Evolutionary conservation across 2,797 vertebrate species (phyloP), one percentile per base, ranked within the genome.

Genomic region (Peromyscus aztecus): DNA sequence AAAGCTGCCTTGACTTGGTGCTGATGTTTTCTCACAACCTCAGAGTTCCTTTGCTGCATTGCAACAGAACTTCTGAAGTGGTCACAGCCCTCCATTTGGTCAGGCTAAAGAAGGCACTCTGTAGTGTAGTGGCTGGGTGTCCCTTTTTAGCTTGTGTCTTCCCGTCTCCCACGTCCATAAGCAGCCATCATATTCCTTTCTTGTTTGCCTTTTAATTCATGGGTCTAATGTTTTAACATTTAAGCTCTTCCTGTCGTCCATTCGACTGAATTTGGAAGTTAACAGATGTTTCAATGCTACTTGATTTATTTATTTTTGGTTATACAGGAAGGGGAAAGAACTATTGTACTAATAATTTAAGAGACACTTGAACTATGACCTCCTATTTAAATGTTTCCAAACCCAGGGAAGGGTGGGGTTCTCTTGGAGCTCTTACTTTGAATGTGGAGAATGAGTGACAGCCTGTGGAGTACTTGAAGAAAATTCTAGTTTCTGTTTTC

Each of bases 221-320:
- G 71, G 78, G 24, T 76, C 24, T 19, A n/a, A 34, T 59, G 52
- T 90, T 94, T 96, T 96, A 87, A 92, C 89, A 92, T 93, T 85
- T 81, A 92, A 86, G 86, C 13, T 90, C 43, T 82, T 65, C 37
- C 37, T 77, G 5, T 89, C 85, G 59, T n/a, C 49, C 27, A 34
- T 34, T 71, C 91, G 78, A 76, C n/a, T 96, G 76, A 89, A 82
- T 88, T 31, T 88, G 67, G 87, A 88, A 46, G 1, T 63, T 87
- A 23, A 82, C 43, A 67, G 71, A 34, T 49, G 88, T 77, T 92
- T 24, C 87, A 88, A 14, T 27, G 63, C 65, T 93, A 7, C n/a
- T 90, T 91, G 84, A 6, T 84, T 91, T 94, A 19, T 40, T 71
- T 71, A 11, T 81, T 87, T 76, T 96, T 89, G 24, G n/a, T 43